Evolutionary conservation across 2,113 vertebrate genomes (phyloP), one percentile per base, ranked within the genome.

Genomic region (Trachemys scripta): DNA sequence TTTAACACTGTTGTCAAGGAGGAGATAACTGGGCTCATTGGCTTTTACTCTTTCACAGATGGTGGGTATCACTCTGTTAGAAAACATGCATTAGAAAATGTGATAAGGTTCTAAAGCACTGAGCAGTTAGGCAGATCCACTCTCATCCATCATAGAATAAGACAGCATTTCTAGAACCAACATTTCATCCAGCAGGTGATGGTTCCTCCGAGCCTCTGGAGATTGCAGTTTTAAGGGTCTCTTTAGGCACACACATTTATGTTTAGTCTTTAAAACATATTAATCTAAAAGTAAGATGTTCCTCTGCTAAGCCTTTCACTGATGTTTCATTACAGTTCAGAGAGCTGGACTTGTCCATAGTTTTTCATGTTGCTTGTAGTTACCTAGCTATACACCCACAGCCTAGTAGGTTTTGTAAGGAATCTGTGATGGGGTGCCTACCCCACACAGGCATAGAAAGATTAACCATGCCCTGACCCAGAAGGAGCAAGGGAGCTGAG

Each of bases 381-480:
- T 59, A 9, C 1, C 50, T 20, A 5, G 3, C 1, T 59, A 13
- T 2, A 7, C 72, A 56, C 9, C 9, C 0, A 2, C 50, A 4
- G 2, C 1, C 5, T n/a, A 49, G 7, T 1, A 72, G 35, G 19
- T 9, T 38, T 35, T 72, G 65, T 38, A 72, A 38, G 27, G 27
- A 62, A 31, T 62, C 57, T 62, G 27, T 62, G 27, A 62, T 62
- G 27, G 12, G 27, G 11, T 62, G 57, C 27, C 57, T 62, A 29
- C 27, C 27, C 57, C 29, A 62, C 5, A 62, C 27, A 62, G 4
- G 25, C 57, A 62, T 31, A 62, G 5, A 14, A 62, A 62, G 57
- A 62, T 62, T 62, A 62, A 62, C 27, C 57, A 62, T 14, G 12
- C 5, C 57, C 57, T 62, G 27, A 25, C 56, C 10, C 56, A 25